Conservation (phyloP, 64 coral and sea anemone species). For the Actinia tenebrosa region DNA sequence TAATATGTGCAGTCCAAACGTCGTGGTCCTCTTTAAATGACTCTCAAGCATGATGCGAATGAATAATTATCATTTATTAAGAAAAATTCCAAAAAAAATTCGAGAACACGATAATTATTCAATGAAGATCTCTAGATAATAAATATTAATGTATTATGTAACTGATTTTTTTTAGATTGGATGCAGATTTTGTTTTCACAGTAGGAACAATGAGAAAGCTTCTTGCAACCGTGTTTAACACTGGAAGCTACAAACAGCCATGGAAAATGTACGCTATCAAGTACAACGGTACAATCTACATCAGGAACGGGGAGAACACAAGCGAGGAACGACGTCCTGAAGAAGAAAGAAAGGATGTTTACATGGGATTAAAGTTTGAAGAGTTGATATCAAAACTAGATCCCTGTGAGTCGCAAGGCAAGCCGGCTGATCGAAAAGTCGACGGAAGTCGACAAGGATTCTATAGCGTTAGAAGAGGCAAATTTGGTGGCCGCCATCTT, state of each 20-base stretch:
- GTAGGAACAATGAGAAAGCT: neutral
- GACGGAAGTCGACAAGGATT: constrained; percentile 11
- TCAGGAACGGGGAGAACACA: neutral
- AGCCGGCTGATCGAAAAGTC: neutral
- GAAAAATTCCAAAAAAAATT: too few species aligned
- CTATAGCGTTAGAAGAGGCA: constrained; percentile 4
- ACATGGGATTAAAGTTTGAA: constrained; percentile 7
- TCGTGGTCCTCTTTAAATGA: too few species aligned
- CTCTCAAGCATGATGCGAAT: too few species aligned
- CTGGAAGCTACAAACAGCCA: neutral
- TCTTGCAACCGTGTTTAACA: constrained; percentile 32
- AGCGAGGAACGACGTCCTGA: too few species aligned
- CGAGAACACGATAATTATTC: too few species aligned
- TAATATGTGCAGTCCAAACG: too few species aligned
- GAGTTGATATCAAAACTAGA: neutral
- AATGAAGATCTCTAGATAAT: too few species aligned
- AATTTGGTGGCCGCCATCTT: constrained; percentile 4
- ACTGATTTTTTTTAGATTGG: neutral
- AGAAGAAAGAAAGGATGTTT: too few species aligned
- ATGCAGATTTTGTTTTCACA: neutral
- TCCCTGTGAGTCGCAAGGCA: neutral
- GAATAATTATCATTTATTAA: too few species aligned
- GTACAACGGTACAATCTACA: constrained; percentile 25
- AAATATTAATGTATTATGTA: too few species aligned
- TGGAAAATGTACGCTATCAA: constrained; percentile 37